Conservation (phyloP, 2,888 invertebrate genomes). For the Callosobruchus maculatus region DNA sequence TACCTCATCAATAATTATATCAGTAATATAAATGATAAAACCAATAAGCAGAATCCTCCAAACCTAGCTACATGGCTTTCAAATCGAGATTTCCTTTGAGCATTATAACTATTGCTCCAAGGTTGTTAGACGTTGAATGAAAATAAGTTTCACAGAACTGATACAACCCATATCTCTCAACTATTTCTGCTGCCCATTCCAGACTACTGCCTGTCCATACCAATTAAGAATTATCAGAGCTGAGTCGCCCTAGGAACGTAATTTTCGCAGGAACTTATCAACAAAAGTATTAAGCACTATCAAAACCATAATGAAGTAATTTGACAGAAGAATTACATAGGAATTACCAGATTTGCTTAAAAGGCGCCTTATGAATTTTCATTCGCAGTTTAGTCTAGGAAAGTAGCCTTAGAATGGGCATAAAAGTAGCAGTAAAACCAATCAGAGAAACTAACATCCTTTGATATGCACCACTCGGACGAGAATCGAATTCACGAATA, state of each 20-base stretch:
- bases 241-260: neutral
- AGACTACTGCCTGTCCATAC: neutral
- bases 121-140: too few species aligned
- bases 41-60: too few species aligned
- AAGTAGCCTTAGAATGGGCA: neutral
- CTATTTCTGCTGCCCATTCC: neutral
- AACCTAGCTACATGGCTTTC: too few species aligned
- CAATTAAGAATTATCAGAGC: neutral
- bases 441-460: neutral
- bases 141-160: too few species aligned
- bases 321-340: neutral
- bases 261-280: neutral
- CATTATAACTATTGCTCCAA: too few species aligned
- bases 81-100: too few species aligned
- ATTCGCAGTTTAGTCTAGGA: neutral
- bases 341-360: neutral
- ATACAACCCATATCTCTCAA: neutral
- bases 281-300: neutral
- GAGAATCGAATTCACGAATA: neutral
- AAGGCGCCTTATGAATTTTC: neutral
- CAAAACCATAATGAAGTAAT: neutral
- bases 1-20: too few species aligned
- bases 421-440: neutral
- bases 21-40: too few species aligned
- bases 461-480: neutral